Evolutionary conservation across 2,888 invertebrate genomes (phyloP).

Genomic region (Troides aeacus): DNA sequence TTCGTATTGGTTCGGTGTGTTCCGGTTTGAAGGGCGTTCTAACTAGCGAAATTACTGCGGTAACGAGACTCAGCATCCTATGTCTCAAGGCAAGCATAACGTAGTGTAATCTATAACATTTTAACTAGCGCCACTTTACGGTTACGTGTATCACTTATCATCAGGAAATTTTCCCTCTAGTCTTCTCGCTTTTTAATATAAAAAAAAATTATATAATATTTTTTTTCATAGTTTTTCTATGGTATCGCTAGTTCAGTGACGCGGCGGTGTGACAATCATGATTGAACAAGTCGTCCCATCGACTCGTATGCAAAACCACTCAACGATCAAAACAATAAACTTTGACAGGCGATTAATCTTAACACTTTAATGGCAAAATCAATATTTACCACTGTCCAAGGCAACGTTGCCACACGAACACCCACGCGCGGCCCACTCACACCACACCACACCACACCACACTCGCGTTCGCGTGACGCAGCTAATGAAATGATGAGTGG

Average conservation of each 20-base stretch:
- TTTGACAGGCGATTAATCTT: conserved; percentile 54
- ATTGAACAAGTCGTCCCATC: background rate
- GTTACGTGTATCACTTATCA: too few relatives aligned
- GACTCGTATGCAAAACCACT: conserved; percentile 5
- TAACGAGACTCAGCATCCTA: too few relatives aligned
- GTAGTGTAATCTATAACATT: too few relatives aligned
- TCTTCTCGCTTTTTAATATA: too few relatives aligned
- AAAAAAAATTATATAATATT: too few relatives aligned
- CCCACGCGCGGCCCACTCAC: conserved; percentile 17
- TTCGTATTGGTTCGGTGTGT: too few relatives aligned
- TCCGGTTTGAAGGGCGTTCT: too few relatives aligned
- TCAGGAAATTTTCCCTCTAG: too few relatives aligned
- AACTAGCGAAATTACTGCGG: too few relatives aligned
- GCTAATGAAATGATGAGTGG: conserved; percentile 22
- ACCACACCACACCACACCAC: background rate
- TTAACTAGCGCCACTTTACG: too few relatives aligned
- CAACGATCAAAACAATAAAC: conserved; percentile 45
- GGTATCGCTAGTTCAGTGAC: background rate
- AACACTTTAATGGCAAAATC: conserved; percentile 52
- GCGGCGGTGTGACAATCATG: background rate
- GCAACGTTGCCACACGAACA: conserved; percentile 30
- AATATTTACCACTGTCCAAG: conserved; percentile 41
- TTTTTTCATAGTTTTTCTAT: too few relatives aligned
- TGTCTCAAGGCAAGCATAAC: too few relatives aligned
- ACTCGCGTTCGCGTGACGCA: conserved; percentile 25